Evolutionary conservation across 2,888 invertebrate species (phyloP), one percentile per base, ranked within the genome.

Genomic region (Aphidius colemani): DNA sequence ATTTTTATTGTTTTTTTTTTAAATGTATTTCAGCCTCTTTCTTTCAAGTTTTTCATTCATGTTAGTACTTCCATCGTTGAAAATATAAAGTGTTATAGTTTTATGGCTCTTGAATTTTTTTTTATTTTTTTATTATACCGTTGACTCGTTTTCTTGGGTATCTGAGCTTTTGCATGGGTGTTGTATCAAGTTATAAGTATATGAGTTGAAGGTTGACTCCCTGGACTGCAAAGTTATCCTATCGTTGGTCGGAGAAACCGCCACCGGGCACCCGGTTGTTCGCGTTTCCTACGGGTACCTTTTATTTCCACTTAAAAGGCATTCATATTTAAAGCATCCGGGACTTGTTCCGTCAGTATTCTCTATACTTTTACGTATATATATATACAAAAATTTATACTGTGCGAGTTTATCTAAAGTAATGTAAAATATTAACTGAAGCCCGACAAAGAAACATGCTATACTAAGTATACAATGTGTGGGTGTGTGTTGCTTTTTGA

Each of bases 261-360:
- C 18, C n/a, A 43, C 9, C 41, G 43, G 30, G 41, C n/a, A 57
- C 62, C 51, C 45, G 56, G 64, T 49, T 46, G 60, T 60, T 60
- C 53, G 30, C 43, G 48, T 67, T 67, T 64, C 63, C 62, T 49
- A 50, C 65, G 41, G 59, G 55, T 51, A 65, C 72, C 73, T 74
- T 76, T 75, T 75, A 71, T 72, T 73, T 70, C 71, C 73, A 72
- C 74, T 77, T 75, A 75, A 73, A 66, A 62, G 66, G 70, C 69
- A 74, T 78, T 77, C 74, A 73, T 74, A 74, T 76, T 78, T 76
- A 74, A 74, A 74, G 66, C 71, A 71, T 71, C 70, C 72, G 69
- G 58, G 11, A 51, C 49, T 49, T 58, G 53, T 30, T 61, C 53
- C 30, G 30, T 30, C 30, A 30, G 30, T 30, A 30, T 30, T 30